Evolutionary conservation across 2,113 vertebrate species (phyloP), one percentile per base, ranked within the genome.

Genomic region (Piprites chloris): DNA sequence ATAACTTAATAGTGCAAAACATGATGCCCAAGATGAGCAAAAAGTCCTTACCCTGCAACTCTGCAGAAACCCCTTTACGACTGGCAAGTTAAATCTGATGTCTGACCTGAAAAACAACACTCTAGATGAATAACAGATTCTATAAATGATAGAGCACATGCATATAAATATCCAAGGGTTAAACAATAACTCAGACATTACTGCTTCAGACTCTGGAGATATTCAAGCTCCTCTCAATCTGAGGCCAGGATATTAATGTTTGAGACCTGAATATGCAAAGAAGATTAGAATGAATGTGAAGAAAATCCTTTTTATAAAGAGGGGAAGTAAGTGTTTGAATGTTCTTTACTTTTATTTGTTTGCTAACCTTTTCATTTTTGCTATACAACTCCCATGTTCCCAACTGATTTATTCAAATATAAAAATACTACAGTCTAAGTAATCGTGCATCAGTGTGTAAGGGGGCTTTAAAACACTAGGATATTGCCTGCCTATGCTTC

Each of bases 91-190:
- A 75, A 75, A 92, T 67, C 79, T 87, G 68, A 35, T 44, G 71
- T 85, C 85, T 77, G 85, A 92, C 76, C 68, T 89, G 85, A 71
- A 95, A 94, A 94, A 53, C 66, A 96, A 12, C 63, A 44, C 76
- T 91, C 16, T 27, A 69, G 72, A 63, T 74, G 47, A 93, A 80
- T 72, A 95, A 84, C 27, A 80, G 78, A 67, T 80, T 77, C 92
- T 86, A n/a, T 80, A 93, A 88, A 90, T 90, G 33, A 84, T 91
- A 73, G 12, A 76, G 50, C 42, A 52, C 15, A 13, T 55, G 28
- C 49, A 46, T 92, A 78, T 92, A 92, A 88, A 96, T 92, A 92
- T 67, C 68, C 79, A 88, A 80, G 72, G 52, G n/a, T 85, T 86
- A 84, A 95, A 84, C 83, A 84, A 37, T 92, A 94, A 91, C 41